Conservation (phyloP, 2,797 vertebrate genomes). For the Molossus molossus region DNA sequence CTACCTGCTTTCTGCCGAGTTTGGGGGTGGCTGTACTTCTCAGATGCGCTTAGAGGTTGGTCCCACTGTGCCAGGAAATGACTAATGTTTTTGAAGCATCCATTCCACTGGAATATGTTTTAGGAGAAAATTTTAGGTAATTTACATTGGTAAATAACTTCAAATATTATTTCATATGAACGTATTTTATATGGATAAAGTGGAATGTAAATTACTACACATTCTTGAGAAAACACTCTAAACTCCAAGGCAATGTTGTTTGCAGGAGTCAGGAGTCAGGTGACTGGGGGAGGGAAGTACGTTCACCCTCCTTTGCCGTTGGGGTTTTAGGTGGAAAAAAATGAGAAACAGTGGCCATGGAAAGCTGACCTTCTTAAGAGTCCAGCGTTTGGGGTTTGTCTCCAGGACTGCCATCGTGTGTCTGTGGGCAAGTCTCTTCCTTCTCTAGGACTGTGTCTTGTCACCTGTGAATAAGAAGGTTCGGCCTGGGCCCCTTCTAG, state of each 20-base stretch:
- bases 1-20: neutral
- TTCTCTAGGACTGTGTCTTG: neutral
- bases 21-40: neutral
- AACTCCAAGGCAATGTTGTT: neutral
- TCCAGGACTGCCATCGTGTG: neutral
- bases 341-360: neutral
- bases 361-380: neutral
- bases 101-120: neutral
- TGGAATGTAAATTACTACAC: neutral
- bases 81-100: neutral
- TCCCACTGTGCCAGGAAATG: neutral
- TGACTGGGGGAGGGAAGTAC: neutral
- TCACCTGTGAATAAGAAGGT: neutral
- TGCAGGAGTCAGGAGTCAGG: neutral
- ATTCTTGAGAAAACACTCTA: neutral
- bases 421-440: neutral
- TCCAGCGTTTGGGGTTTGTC: neutral
- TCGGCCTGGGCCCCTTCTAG: neutral
- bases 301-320: neutral
- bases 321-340: neutral
- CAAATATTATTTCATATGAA: neutral
- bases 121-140: neutral
- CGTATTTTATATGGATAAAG: neutral
- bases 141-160: neutral
- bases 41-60: neutral